Evolutionary conservation across 2,113 vertebrate genomes (phyloP).

Genomic region (Platysternon megacephalum): DNA sequence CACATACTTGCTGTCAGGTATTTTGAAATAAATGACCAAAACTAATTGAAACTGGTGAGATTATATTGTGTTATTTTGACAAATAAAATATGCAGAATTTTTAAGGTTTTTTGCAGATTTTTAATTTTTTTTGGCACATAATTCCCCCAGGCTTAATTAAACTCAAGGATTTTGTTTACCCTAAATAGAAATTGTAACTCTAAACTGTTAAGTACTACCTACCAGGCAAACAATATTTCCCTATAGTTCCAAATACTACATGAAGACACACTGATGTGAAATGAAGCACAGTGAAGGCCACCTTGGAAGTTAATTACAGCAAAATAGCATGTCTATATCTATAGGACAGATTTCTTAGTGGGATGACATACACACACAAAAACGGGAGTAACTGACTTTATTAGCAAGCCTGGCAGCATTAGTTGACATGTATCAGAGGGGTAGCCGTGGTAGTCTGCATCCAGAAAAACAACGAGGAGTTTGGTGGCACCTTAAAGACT

Average conservation of each 20-base stretch:
- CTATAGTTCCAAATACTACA: background rate
- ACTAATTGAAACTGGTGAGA: too few relatives aligned
- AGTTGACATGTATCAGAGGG: background rate
- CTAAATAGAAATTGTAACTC: background rate
- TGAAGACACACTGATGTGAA: background rate
- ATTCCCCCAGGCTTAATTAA: too few relatives aligned
- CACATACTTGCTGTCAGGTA: too few relatives aligned
- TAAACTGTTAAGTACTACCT: background rate
- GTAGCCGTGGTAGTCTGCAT: too few relatives aligned
- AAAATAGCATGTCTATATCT: background rate
- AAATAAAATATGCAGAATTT: too few relatives aligned
- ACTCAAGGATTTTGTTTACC: background rate
- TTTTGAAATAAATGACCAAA: too few relatives aligned
- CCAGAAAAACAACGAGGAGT: too few relatives aligned
- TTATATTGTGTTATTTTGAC: too few relatives aligned
- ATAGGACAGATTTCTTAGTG: background rate
- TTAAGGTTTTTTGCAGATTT: too few relatives aligned
- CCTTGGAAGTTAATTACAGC: background rate
- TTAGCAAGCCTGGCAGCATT: background rate
- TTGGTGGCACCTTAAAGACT: too few relatives aligned
- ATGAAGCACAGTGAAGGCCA: background rate
- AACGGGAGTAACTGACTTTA: background rate
- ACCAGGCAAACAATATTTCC: background rate
- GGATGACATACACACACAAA: background rate
- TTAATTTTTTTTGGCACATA: too few relatives aligned